Base-by-base conservation (phyloP, 2,113 vertebrate species). In the Desmodus rotundus region DNA sequence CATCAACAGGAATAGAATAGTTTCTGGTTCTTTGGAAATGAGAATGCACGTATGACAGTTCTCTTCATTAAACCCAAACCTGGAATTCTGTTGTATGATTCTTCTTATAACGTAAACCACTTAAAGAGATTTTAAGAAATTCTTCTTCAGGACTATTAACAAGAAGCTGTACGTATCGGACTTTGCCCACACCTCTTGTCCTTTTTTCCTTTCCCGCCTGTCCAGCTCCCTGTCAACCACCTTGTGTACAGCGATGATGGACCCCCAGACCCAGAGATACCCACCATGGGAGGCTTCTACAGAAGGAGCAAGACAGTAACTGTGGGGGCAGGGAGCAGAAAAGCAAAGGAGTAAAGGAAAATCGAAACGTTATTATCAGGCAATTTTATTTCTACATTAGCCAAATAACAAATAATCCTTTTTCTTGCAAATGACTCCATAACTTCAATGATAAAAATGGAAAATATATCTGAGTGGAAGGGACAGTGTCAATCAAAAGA, bases 21-120 rank as follows among this genome's bases (percentile, higher is more conserved):
- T 61, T 94, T 98, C 91, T 61, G 83, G 72, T 84, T 98, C 96
- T 96, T 95, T 97, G 72, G 67, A 97, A 98, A 95, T 92, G 77
- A 98, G 97, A 97, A 93, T 70, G 50, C 83, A 94, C 81, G 80
- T 78, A 16, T 73, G 97, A 36, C 8, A 94, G 24, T 58, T 61
- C 20, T 94, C 67, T 94, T 88, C 77, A 83, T 92, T 87, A 90
- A 84, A 82, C n/a, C 70, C 38, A 86, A 88, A 80, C 81, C 76
- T 58, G 36, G 74, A 81, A 80, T 91, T 94, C 52, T 26, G 88
- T 92, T 94, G 97, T 96, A 94, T 94, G 61, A 70, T 70, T 97
- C 95, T 92, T 91, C 91, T 58, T 91, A 76, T 68, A 19, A 96
- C 56, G 54, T 20, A 96, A 94, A 65, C 94, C 43, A 87, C 95